These are phyloP conservation scores for Fulica atra DNA, from an alignment of 2,113 vertebrate genomes.

Conservation along the genomic window DNA sequence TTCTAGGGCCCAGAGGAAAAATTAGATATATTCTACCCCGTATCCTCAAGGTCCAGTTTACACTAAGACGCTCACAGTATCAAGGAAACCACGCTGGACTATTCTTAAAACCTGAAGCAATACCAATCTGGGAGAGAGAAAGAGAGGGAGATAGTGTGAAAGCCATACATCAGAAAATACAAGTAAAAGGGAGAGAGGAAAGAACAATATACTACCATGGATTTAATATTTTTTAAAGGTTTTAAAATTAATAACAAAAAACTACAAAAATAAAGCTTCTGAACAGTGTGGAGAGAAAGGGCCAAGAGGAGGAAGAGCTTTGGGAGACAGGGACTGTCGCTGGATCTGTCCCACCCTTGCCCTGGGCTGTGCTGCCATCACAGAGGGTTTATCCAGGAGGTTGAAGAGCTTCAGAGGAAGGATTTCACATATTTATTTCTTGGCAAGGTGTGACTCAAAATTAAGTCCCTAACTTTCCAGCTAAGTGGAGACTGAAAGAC, in stretches of 20 bases:
- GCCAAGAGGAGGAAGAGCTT: not conserved
- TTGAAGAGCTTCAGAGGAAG: not conserved
- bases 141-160: not conserved
- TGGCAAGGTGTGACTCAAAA: not conserved
- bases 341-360: not conserved
- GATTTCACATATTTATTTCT: not conserved
- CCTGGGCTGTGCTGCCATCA: accelerated
- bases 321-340: accelerated
- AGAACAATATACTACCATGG: accelerated
- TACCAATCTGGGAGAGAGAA: not conserved
- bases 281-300: not conserved
- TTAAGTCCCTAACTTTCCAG: not conserved
- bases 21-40: not conserved
- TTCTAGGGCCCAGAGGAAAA: not conserved
- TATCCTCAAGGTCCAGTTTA: not conserved
- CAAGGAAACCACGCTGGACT: not conserved
- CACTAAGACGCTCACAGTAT: not conserved
- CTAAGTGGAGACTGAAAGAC: not conserved
- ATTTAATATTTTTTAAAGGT: not conserved
- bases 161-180: accelerated
- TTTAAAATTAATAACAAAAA: not conserved
- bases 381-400: not conserved
- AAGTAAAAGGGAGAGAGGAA: not conserved
- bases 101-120: not conserved
- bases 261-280: not conserved